A percentile compares a stretch with the other conserved stretches of the same genome.
phyloP scores from a whole-genome alignment of 2,888 invertebrate species.

The Rhamphomyia laevipes region DNA sequence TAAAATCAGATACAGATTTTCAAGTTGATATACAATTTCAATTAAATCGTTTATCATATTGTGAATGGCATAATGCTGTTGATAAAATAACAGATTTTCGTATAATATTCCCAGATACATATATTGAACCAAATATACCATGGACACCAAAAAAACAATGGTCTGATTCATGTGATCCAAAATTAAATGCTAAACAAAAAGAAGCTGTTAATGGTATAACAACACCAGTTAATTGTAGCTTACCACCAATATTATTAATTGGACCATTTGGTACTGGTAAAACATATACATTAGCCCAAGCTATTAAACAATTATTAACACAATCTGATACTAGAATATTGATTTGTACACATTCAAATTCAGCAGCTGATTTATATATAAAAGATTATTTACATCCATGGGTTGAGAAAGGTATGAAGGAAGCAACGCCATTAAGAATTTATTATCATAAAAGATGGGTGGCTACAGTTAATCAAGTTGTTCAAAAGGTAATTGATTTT shows the following conservation, averaged over 20 bases:
- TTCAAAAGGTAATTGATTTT: constrained; percentile 50
- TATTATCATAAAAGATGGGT: constrained; percentile 71
- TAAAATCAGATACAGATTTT: constrained; percentile 51
- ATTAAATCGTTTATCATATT: constrained; percentile 64
- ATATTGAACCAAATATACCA: constrained; percentile 50
- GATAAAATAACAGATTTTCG: constrained; percentile 60
- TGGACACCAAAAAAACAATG: constrained; percentile 60
- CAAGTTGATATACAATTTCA: constrained; percentile 68
- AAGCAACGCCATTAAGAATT: constrained; percentile 60
- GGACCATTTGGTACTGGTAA: constrained; percentile 83
- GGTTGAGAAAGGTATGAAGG: constrained; percentile 52
- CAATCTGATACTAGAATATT: constrained; percentile 56
- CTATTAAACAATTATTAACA: constrained; percentile 53
- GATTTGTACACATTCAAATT: constrained; percentile 79
- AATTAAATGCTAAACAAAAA: constrained; percentile 64
- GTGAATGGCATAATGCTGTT: constrained; percentile 74
- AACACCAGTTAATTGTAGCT: constrained; percentile 45
- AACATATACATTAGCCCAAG: constrained; percentile 69
- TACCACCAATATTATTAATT: constrained; percentile 62
- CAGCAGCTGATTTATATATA: constrained; percentile 74
- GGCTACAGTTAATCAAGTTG: constrained; percentile 59
- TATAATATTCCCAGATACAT: constrained; percentile 59
- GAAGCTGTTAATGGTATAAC: constrained; percentile 69
- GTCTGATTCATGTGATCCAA: constrained; percentile 48
- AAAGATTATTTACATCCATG: constrained; percentile 71